Evolutionary conservation across 2,888 invertebrate species (phyloP), one percentile per base, ranked within the genome.

Genomic region (Rotaria socialis): DNA sequence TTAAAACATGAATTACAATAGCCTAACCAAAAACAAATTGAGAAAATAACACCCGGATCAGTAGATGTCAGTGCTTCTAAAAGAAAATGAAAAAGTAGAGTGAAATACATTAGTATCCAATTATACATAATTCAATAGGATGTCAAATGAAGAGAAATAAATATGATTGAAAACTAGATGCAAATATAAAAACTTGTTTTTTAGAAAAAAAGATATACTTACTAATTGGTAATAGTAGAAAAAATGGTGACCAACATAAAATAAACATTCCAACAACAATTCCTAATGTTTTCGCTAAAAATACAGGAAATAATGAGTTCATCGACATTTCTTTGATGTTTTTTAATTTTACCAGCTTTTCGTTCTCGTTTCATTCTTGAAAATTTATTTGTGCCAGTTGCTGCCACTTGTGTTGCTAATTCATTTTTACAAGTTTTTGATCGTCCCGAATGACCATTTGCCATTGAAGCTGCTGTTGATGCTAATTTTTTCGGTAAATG

Each of bases 221-320:
- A 94, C 94, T 93, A 88, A 94, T 89, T 74, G 94, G 94, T 75
- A 94, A 90, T 89, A 93, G 93, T 86, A 94, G 91, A 91, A 94
- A 94, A 90, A 94, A 94, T 0, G 94, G 94, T 84, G 93, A 93
- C 94, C 94, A 94, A 90, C 94, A 94, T 35, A 93, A 88, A 3
- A 94, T 92, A 89, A 94, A 94, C 24, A 94, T 91, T 0, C 93
- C 93, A 89, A 94, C 94, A 22, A 94, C 93, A 89, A 93, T 93
- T 14, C 94, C 93, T 24, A 94, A 92, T 1, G 94, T 94, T 87
- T 93, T 93, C 0, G 94, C 94, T 80, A 24, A 80, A 80, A 35
- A 43, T 14, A 58, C 2, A 52, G 14, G 11, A 8, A 11, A 52
- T 4, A 58, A n/a, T n/a, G 24, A 14, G 4, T 58, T 24, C 24